Evolutionary conservation across 92 coral and sea anemone species (phyloP).

Genomic region (Parazoanthus atlanticus): DNA sequence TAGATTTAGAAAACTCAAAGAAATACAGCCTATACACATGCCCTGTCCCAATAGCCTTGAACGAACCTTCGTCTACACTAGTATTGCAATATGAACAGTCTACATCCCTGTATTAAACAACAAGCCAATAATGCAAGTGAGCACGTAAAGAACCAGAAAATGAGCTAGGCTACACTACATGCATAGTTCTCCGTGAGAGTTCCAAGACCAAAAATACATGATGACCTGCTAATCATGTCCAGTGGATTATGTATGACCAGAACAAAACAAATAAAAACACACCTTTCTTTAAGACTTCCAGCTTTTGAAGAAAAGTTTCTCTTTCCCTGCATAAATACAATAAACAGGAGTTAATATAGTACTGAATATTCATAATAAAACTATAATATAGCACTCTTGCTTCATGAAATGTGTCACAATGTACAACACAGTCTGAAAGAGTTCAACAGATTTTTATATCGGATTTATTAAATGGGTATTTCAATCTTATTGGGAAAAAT

Average conservation of each 20-base stretch:
- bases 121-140: background rate
- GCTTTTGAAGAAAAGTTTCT: constrained; percentile 70
- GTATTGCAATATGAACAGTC: background rate
- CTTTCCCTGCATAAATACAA: constrained; percentile 68
- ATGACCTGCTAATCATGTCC: background rate
- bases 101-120: background rate
- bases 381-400: too few relatives aligned
- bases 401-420: too few relatives aligned
- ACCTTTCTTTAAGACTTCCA: constrained; percentile 67
- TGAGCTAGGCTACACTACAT: too few relatives aligned
- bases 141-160: too few relatives aligned
- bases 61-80: background rate
- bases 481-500: too few relatives aligned
- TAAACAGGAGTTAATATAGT: background rate
- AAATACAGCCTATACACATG: background rate
- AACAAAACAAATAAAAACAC: background rate
- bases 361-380: too few relatives aligned
- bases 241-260: background rate
- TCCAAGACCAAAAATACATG: background rate
- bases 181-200: background rate
- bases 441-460: too few relatives aligned
- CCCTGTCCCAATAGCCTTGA: background rate
- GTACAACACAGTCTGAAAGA: too few relatives aligned
- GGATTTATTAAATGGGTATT: too few relatives aligned
- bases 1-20: background rate